Evolutionary conservation across 2,113 vertebrate genomes (phyloP), one percentile per base, ranked within the genome.

Genomic region (Osmerus eperlanus): DNA sequence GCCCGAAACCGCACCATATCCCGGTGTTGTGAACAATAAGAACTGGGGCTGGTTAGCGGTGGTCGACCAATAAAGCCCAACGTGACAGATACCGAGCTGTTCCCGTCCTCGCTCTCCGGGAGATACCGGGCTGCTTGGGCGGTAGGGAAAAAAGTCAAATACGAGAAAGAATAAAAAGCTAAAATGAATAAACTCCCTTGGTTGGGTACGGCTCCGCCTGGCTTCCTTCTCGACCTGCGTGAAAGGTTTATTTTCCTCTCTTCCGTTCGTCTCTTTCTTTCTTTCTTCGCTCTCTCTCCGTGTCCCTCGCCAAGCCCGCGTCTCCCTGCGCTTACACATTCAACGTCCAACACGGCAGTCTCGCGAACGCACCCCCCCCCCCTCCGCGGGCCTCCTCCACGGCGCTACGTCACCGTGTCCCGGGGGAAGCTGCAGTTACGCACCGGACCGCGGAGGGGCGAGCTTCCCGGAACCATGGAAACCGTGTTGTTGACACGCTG

Each of bases 371-470:
- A 54, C 11, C 15, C 63, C 28, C 11, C 15, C 63, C 28, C 55
- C 56, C 18, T 19, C 25, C 68, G 19, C 41, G 41, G 29, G 58
- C n/a, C 18, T 41, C 36, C 14, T 66, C 63, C 67, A 58, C 52
- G 52, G 23, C 71, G 25, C 71, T 72, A 72, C 71, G 71, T 72
- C 71, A 72, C 19, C 63, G 53, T 25, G 71, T 63, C 71, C 55
- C 53, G 12, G 70, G 25, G 71, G 71, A 21, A 67, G 36, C 13
- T 73, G 71, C 55, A 67, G 36, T 73, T 73, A 55, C 64, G 11
- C 53, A 47, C 53, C 64, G 58, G 21, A 61, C 64, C 72, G 56
- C 72, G 16, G 23, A 65, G 72, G 53, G 56, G 55, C 65, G 54
- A 66, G 64, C 58, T 73, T 36, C 29, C 59, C 64, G 3, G 11